phyloP scores from a whole-genome alignment of 2,113 vertebrate genomes.

The Python bivittatus region DNA sequence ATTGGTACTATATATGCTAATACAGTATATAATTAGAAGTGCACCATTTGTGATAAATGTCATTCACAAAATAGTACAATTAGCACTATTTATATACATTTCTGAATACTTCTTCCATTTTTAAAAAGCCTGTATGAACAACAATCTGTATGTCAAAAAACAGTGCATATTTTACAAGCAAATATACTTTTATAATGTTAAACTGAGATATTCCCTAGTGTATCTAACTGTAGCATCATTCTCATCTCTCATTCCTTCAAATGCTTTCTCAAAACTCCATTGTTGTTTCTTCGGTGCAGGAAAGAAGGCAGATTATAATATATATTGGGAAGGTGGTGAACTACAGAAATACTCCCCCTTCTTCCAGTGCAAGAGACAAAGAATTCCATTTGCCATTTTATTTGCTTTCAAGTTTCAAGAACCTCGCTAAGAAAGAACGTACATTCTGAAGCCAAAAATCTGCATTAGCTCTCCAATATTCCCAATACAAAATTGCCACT shows the following conservation, averaged over 20 bases:
- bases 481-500: not conserved
- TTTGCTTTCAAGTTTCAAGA: not conserved
- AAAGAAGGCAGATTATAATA: not conserved
- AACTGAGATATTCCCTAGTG: not conserved
- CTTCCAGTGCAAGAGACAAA: not conserved
- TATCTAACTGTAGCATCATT: not conserved
- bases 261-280: not conserved
- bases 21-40: not conserved
- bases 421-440: not conserved
- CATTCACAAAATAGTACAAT: not conserved
- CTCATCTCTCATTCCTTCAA: not conserved
- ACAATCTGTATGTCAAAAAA: not conserved
- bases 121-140: not conserved
- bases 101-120: not conserved
- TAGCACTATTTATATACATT: not conserved
- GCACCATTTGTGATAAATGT: not conserved
- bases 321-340: not conserved
- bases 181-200: not conserved
- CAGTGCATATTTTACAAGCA: not conserved
- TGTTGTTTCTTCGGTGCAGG: not conserved
- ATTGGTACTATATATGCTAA: not conserved
- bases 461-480: not conserved
- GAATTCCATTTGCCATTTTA: not conserved
- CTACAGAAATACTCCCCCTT: not conserved
- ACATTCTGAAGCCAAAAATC: not conserved